Base-by-base conservation (phyloP, 2,888 invertebrate species). In the Ecliptopera silaceata region DNA sequence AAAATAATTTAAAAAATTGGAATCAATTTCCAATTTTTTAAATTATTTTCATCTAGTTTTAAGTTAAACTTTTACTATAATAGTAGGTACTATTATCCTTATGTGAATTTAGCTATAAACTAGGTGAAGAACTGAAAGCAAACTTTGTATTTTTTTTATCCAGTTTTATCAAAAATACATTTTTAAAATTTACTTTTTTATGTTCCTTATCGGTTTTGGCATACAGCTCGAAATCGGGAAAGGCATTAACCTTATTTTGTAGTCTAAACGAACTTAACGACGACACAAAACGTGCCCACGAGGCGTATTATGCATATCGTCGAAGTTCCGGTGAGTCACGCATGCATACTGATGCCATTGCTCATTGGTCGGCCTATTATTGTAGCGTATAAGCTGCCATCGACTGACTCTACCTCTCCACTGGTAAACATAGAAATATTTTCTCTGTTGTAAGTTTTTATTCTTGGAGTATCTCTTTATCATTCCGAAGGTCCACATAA, bases 281-380 rank as follows among this genome's bases (percentile, higher is more conserved):
- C 29, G 50, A 31, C 43, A 48, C 39, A 53, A 49, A 53, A 39
- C 42, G 44, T 53, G 53, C 26, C 45, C 36, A 48, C 44, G 42
- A 57, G 39, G 45, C 59, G 66, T 65, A 70, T 59, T 52, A 70
- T 66, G 70, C 66, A 72, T 69, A 58, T 70, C 61, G 62, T 47
- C 59, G 63, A 64, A 74, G 72, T 78, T 80, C 79, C 80, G 77
- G 78, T 80, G 80, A 79, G 68, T 82, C 80, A 82, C 66, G 68
- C 71, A 59, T 68, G 64, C 72, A 70, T 72, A 71, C 61, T 64
- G 59, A 58, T 59, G n/a, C 45, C 17, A 74, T 71, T 69, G 68
- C 67, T 65, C 72, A 67, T 64, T 64, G 68, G 60, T 61, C 63
- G 59, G 49, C 58, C 64, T 59, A 61, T 61, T 26, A 6, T 26